phyloP scores from a whole-genome alignment of 2,113 vertebrate genomes.

The Triplophysa tibetana region DNA sequence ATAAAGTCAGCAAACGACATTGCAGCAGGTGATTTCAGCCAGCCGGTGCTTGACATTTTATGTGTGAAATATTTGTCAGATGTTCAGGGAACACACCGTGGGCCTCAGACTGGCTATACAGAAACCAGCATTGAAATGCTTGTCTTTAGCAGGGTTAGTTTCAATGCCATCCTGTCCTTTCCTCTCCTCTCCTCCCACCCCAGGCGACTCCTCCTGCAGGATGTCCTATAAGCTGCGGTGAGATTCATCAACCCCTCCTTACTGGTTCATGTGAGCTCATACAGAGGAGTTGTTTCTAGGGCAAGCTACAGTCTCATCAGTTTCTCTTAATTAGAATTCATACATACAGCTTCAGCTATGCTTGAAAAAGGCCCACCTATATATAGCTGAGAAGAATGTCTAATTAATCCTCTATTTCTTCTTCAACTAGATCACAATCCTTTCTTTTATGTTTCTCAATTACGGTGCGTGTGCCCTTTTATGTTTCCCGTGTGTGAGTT shows the following conservation, averaged over 20 bases:
- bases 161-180: background rate
- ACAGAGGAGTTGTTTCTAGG: constrained; percentile 65
- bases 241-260: constrained; percentile 23
- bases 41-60: too few relatives aligned
- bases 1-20: too few relatives aligned
- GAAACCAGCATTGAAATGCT: background rate
- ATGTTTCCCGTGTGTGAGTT: constrained; percentile 43
- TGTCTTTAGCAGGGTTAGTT: background rate
- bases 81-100: too few relatives aligned
- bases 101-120: too few relatives aligned
- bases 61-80: too few relatives aligned
- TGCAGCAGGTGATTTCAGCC: too few relatives aligned
- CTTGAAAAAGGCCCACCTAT: constrained; percentile 52
- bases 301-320: constrained; percentile 63
- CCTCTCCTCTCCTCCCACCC: background rate
- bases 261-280: constrained; percentile 53
- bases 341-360: constrained; percentile 53
- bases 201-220: constrained; percentile 33
- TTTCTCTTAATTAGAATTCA: constrained; percentile 70
- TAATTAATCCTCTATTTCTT: constrained; percentile 71
- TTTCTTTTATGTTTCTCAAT: constrained; percentile 53
- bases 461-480: constrained; percentile 63
- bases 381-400: constrained; percentile 65
- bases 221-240: constrained; percentile 17
- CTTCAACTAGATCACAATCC: constrained; percentile 50